phyloP scores from a whole-genome alignment of 2,797 vertebrate species.

The Neomorphus geoffroyi region DNA sequence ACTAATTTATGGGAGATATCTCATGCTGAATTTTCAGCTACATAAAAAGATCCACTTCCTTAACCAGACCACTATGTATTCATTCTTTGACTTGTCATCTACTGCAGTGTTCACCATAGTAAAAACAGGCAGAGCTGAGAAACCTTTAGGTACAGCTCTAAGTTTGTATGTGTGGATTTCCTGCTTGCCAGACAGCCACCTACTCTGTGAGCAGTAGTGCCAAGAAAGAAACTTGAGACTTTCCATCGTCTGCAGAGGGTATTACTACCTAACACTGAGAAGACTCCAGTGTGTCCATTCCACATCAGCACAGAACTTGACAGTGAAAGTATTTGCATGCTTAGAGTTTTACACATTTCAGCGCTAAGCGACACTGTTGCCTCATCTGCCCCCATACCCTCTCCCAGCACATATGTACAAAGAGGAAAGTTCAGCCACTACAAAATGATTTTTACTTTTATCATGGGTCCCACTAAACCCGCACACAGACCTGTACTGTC shows the following conservation, averaged over 20 bases:
- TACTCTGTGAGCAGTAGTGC: neutral
- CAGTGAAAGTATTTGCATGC: neutral
- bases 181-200: neutral
- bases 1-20: neutral
- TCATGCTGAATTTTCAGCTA: slow-evolving; percentile 1
- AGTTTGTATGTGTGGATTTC: slow-evolving; percentile 3
- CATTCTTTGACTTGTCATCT: neutral
- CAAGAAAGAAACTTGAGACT: slow-evolving; percentile 9
- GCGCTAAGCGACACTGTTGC: neutral
- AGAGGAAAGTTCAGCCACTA: neutral
- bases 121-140: slow-evolving; percentile 47
- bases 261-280: neutral
- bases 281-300: neutral
- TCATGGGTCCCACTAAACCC: neutral
- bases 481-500: neutral
- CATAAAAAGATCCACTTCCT: neutral
- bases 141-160: neutral
- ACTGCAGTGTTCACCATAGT: neutral
- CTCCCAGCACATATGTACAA: neutral
- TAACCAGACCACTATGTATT: neutral
- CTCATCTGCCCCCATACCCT: neutral
- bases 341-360: neutral
- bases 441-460: neutral
- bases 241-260: neutral
- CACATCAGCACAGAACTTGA: neutral